Evolutionary conservation across 2,797 vertebrate species (phyloP), one percentile per base, ranked within the genome.

Genomic region (Meda fulgida): DNA sequence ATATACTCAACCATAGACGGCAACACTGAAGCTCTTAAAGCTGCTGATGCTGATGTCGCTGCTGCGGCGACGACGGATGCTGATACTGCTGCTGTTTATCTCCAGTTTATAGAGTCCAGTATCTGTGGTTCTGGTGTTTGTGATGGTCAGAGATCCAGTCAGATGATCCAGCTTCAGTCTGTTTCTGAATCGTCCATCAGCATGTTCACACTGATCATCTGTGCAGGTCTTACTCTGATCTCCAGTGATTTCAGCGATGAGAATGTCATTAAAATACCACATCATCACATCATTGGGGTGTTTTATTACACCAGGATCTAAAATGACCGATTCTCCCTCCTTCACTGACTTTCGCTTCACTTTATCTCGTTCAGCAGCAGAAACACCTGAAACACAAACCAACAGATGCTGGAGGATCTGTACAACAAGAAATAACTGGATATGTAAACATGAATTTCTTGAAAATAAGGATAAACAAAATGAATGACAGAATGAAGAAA

Each of bases 131-230:
- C 26, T 66, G 40, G 10, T 43, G 38, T 79, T 13, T 4, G 0
- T 66, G 40, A 79, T 14, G 26, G 63, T 65, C 63, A 65, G 63
- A 31, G 63, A 65, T 31, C 63, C 63, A 65, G 63, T 65, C 40
- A 48, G 40, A 48, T 66, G n/a, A 43, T 66, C 29, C 40, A 79
- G 7, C 18, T 16, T 43, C 60, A 79, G 40, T 23, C 26, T 66
- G 77, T 48, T 8, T 79, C 19, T 66, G 58, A 79, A 66, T 48
- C 40, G 31, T 7, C 21, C 46, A 0, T 48, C 46, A 48, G 14
- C 46, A 16, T 1, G 14, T 4, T 48, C 1, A 66, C 26, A 43
- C 29, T 34, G 26, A 31, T 7, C 60, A 7, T 79, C 40, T 13
- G 18, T 16, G 1, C 8, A 34, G 26, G 23, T 31, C 0, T 14